Percentiles rank a stretch among this genome's conserved stretches.
phyloP scores from a whole-genome alignment of 2,888 invertebrate genomes.

The Villa cingulata region DNA sequence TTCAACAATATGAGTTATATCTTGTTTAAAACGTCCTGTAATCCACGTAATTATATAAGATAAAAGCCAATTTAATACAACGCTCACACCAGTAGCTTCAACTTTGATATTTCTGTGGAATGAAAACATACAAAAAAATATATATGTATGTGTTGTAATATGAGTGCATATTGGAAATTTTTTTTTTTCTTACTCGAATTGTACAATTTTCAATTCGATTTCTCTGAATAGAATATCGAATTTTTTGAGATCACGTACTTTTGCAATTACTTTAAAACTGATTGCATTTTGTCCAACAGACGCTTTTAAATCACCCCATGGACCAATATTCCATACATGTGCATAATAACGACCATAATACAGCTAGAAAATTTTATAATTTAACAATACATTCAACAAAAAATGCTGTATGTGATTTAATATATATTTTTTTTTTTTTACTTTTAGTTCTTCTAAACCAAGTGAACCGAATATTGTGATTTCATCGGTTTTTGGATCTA shows the following conservation, averaged over 20 bases:
- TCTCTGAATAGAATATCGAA: slow-evolving; percentile 2
- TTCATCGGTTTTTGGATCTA: background rate
- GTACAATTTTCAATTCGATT: background rate
- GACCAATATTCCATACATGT: slow-evolving; percentile 5
- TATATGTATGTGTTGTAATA: background rate
- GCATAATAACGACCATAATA: slow-evolving; percentile 3
- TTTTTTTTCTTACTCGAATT: slow-evolving; percentile 2
- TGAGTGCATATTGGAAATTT: background rate
- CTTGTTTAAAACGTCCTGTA: slow-evolving; percentile 3
- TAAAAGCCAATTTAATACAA: slow-evolving; percentile 6
- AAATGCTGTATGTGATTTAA: background rate
- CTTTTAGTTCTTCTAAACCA: slow-evolving; percentile 1
- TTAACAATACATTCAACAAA: no score
- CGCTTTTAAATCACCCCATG: slow-evolving; percentile 3
- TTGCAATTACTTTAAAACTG: background rate
- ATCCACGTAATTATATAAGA: slow-evolving; percentile 2
- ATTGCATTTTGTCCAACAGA: slow-evolving; percentile 1
- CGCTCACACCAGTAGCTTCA: slow-evolving; percentile 1
- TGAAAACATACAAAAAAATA: background rate
- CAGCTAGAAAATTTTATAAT: background rate
- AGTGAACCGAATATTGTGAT: slow-evolving; percentile 5
- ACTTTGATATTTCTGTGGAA: slow-evolving; percentile 1
- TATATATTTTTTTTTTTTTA: background rate
- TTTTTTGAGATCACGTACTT: background rate
- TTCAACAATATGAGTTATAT: slow-evolving; percentile 1